Conservation (phyloP, 92 coral and sea anemone species). For the Epizoanthus illoricatus region DNA sequence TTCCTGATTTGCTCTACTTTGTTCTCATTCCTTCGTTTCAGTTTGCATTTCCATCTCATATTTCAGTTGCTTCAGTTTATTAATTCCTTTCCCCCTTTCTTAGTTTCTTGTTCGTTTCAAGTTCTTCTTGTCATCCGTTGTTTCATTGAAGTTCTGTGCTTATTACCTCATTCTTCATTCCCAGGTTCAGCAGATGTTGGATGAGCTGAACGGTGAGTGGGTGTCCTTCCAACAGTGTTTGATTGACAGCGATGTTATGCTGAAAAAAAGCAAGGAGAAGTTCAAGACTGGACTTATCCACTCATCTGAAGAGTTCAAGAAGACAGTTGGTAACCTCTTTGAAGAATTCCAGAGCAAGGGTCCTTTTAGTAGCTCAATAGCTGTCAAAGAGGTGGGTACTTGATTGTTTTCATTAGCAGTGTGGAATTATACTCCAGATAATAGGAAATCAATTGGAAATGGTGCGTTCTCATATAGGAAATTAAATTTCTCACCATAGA, state of each 20-base stretch:
- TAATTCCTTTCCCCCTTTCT: not conserved
- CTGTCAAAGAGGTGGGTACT: constrained; percentile 79
- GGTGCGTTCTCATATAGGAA: not conserved
- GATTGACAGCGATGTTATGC: constrained; percentile 94
- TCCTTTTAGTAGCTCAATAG: constrained; percentile 82
- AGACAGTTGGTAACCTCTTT: constrained; percentile 78
- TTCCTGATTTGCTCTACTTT: not conserved
- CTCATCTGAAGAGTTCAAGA: constrained; percentile 98
- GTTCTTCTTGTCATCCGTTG: no score
- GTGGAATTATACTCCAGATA: not conserved
- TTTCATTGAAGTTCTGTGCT: no score
- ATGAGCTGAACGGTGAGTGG: constrained; percentile 96
- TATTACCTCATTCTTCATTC: no score
- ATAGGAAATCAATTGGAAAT: not conserved
- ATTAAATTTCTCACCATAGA: not conserved
- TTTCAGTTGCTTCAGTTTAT: not conserved
- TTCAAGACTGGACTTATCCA: constrained; percentile 94
- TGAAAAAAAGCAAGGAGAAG: constrained; percentile 99
- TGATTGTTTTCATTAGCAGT: not conserved
- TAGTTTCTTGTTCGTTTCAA: not conserved
- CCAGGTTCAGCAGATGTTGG: constrained; percentile 95
- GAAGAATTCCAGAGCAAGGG: constrained; percentile 95
- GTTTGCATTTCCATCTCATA: not conserved
- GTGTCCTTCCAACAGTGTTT: constrained; percentile 97
- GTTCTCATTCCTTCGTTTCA: no score